Conservation (phyloP, 1,140 invertebrate species). For the Drosophila kurseongensis region DNA sequence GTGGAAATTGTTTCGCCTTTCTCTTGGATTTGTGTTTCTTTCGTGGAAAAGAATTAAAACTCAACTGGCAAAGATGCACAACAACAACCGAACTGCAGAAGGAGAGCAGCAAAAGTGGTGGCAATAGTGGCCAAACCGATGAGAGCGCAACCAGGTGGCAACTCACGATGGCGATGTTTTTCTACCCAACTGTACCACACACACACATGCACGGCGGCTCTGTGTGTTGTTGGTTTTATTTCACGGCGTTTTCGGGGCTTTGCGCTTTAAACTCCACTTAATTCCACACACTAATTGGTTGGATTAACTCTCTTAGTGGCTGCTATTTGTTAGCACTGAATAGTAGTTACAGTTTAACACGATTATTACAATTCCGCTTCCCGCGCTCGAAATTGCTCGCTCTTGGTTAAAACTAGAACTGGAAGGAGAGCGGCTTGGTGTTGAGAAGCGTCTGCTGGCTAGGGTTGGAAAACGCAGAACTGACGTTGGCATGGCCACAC, state of each 20-base stretch:
- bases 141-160: conserved; percentile 40
- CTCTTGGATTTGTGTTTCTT: no score
- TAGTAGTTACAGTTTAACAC: conserved; percentile 1
- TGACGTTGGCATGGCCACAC: not conserved
- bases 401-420: conserved; percentile 53
- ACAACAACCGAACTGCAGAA: conserved; percentile 25
- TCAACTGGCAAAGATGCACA: conserved; percentile 24
- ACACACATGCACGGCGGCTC: conserved; percentile 57
- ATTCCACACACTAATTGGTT: conserved; percentile 4
- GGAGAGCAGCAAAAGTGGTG: conserved; percentile 35
- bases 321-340: not conserved
- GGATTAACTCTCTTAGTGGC: not conserved
- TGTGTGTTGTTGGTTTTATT: conserved; percentile 25
- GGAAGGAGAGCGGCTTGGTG: conserved; percentile 29
- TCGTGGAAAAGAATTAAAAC: not conserved
- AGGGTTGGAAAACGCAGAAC: conserved; percentile 10
- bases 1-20: no score
- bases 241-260: conserved; percentile 1
- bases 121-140: conserved; percentile 17
- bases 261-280: not conserved
- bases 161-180: conserved; percentile 70
- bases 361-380: conserved; percentile 15
- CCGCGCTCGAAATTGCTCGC: conserved; percentile 53
- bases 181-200: conserved; percentile 82
- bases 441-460: conserved; percentile 3